Conservation (phyloP, 1,140 invertebrate species). For the Formica exsecta region DNA sequence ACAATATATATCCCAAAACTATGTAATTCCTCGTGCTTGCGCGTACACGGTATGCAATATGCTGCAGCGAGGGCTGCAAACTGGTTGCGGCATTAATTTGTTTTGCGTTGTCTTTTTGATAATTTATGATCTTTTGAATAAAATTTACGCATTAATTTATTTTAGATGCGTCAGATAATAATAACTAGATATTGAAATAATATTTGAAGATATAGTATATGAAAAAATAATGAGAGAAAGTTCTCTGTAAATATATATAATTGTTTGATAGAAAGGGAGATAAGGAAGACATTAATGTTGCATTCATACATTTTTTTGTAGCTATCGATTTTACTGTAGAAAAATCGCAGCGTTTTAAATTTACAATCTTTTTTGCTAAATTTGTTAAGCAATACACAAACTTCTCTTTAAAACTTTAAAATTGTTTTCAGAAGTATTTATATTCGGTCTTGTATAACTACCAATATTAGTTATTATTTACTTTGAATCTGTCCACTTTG, state of each 20-base stretch:
- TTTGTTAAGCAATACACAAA: background rate
- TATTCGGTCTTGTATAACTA: background rate
- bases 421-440: background rate
- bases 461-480: background rate
- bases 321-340: background rate
- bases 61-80: slow-evolving; percentile 65
- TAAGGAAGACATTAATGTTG: no score
- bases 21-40: slow-evolving; percentile 78
- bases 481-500: background rate
- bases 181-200: background rate
- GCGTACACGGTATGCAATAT: slow-evolving; percentile 76
- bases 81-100: slow-evolving; percentile 60
- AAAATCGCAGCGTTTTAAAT: background rate
- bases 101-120: slow-evolving; percentile 63
- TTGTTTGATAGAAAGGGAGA: background rate
- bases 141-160: slow-evolving; percentile 24
- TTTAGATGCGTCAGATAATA: background rate
- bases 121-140: slow-evolving; percentile 47
- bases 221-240: background rate
- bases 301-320: background rate
- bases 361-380: background rate
- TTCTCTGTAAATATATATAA: background rate
- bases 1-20: slow-evolving; percentile 84
- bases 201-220: background rate
- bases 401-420: background rate